phyloP scores from a whole-genome alignment of 2,113 vertebrate genomes.

The Festucalex cinctus region DNA sequence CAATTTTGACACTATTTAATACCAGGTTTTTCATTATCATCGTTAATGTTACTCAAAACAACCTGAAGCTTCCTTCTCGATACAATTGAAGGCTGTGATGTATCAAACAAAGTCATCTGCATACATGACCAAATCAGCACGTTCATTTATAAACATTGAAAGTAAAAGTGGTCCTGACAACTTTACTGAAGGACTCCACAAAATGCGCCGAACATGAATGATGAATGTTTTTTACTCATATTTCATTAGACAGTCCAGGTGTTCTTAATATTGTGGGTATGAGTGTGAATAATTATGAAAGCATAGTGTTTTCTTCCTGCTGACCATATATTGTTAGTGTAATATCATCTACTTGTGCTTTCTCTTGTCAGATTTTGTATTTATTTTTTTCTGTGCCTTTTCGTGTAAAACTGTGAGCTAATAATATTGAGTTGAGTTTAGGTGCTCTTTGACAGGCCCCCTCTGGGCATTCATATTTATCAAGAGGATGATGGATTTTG shows the following conservation, averaged over 20 bases:
- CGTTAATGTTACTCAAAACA: too few relatives aligned
- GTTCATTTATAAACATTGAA: too few relatives aligned
- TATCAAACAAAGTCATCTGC: too few relatives aligned
- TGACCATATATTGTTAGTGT: conserved; percentile 1
- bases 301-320: background rate
- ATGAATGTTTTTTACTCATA: background rate
- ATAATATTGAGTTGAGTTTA: conserved; percentile 26
- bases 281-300: background rate
- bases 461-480: conserved; percentile 4
- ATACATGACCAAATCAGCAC: too few relatives aligned
- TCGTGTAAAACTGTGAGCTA: conserved; percentile 3
- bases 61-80: too few relatives aligned
- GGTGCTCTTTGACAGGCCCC: conserved; percentile 6
- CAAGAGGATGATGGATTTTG: conserved; percentile 61
- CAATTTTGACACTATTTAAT: too few relatives aligned
- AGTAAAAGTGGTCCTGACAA: too few relatives aligned
- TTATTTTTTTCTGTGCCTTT: conserved; percentile 2
- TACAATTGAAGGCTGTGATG: too few relatives aligned
- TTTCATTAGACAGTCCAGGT: background rate
- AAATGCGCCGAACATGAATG: too few relatives aligned
- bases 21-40: too few relatives aligned
- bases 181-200: too few relatives aligned
- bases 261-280: background rate
- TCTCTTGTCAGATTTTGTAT: background rate
- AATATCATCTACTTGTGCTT: conserved; percentile 4